Evolutionary conservation across 1,140 invertebrate genomes (phyloP).

Genomic region (Leptoteleia sp.): DNA sequence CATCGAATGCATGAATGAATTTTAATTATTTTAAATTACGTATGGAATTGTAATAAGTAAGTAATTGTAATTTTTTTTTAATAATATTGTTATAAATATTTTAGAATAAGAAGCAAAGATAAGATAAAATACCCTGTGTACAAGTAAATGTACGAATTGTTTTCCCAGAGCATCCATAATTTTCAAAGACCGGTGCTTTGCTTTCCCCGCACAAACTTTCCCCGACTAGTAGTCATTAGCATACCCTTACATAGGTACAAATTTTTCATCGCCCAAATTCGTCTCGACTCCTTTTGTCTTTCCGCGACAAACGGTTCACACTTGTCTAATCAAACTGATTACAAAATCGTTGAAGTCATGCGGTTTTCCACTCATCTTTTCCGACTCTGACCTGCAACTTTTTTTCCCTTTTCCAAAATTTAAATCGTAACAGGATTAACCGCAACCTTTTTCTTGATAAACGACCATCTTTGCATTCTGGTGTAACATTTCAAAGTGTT

Average conservation of each 20-base stretch:
- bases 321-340: constrained; percentile 6
- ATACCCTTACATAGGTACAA: constrained; percentile 3
- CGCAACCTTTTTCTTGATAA: no score
- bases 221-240: neutral
- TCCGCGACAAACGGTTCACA: constrained; percentile 2
- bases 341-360: constrained; percentile 10
- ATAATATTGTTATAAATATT: no score
- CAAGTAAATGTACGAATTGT: no score
- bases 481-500: no score
- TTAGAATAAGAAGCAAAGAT: no score
- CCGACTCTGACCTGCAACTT: constrained; percentile 9
- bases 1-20: no score
- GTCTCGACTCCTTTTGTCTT: constrained; percentile 13
- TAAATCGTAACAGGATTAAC: constrained; percentile 7
- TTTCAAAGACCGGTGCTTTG: neutral
- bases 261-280: constrained; percentile 9
- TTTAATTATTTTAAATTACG: no score
- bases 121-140: no score
- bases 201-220: neutral
- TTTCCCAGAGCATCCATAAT: neutral
- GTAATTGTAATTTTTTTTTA: neutral
- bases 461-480: no score
- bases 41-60: neutral
- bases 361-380: neutral
- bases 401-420: neutral